phyloP scores from a whole-genome alignment of 2,888 invertebrate genomes.

The Andricus quercusramuli region DNA sequence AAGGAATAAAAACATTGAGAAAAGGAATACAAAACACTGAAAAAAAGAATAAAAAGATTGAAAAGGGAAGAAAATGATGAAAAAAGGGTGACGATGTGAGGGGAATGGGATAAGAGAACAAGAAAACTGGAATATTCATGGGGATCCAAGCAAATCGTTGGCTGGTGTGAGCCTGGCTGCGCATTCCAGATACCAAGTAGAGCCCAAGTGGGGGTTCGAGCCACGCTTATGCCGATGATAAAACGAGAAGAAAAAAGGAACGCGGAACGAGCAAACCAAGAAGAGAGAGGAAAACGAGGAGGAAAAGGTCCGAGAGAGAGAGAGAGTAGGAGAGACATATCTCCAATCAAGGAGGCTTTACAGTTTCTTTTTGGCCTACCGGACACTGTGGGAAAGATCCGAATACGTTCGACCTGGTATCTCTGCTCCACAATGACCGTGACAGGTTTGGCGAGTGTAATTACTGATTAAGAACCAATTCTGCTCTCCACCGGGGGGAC shows the following conservation, averaged over 20 bases:
- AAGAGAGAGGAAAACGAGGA: slow-evolving; percentile 37
- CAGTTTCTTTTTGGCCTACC: slow-evolving; percentile 66
- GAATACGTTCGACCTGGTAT: slow-evolving; percentile 52
- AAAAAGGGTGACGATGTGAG: slow-evolving; percentile 47
- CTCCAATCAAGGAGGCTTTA: slow-evolving; percentile 51
- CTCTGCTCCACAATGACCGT: slow-evolving; percentile 45
- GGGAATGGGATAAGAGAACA: slow-evolving; percentile 25
- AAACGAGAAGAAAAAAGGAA: slow-evolving; percentile 42
- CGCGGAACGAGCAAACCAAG: slow-evolving; percentile 21
- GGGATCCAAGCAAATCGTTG: slow-evolving; percentile 51
- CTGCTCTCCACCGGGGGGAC: background rate
- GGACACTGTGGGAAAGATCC: slow-evolving; percentile 74
- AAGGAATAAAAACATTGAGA: slow-evolving; percentile 35
- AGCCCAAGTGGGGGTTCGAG: slow-evolving; percentile 53
- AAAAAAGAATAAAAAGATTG: slow-evolving; percentile 18
- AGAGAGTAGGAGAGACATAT: slow-evolving; percentile 45
- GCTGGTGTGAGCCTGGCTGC: slow-evolving; percentile 51
- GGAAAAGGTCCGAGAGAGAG: slow-evolving; percentile 32
- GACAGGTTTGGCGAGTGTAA: slow-evolving; percentile 50
- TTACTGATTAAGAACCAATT: slow-evolving; percentile 58
- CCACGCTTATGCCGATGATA: slow-evolving; percentile 63
- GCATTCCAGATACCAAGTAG: slow-evolving; percentile 62
- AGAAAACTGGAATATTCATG: slow-evolving; percentile 55
- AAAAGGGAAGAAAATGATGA: slow-evolving; percentile 13
- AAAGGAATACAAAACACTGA: slow-evolving; percentile 8